Percentiles rank a stretch among this genome's conserved stretches.
Conservation (phyloP, 2,888 invertebrate genomes). For the Trichopria drosophilae region DNA sequence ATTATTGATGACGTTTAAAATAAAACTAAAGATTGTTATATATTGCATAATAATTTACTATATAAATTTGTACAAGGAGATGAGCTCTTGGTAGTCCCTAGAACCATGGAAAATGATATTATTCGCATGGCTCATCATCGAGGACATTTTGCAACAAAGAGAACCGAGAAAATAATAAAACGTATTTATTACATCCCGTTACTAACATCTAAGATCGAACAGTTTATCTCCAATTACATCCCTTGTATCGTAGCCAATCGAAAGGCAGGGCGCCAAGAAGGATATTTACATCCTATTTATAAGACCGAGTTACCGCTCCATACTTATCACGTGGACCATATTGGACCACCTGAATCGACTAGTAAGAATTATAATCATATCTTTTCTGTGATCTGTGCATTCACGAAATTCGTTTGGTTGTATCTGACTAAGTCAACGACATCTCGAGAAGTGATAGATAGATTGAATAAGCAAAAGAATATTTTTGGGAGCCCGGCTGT, state of each 20-base stretch:
- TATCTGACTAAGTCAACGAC: too few species aligned
- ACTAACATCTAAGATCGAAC: slow-evolving; percentile 2
- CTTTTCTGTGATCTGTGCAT: too few species aligned
- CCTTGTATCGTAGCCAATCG: not conserved
- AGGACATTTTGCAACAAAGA: slow-evolving; percentile 12
- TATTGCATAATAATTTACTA: too few species aligned
- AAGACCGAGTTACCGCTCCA: slow-evolving; percentile 1
- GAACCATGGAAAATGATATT: slow-evolving; percentile 8
- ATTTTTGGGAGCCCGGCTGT: slow-evolving; percentile 2
- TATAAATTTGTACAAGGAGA: too few species aligned
- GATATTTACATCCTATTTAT: slow-evolving; percentile 1
- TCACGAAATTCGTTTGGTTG: too few species aligned
- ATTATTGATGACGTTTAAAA: not conserved
- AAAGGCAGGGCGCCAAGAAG: slow-evolving; percentile 7
- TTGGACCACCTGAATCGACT: slow-evolving; percentile 8
- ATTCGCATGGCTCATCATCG: slow-evolving; percentile 12
- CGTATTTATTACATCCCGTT: slow-evolving; percentile 12
- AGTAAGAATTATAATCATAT: too few species aligned
- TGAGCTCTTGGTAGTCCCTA: too few species aligned
- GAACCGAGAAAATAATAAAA: not conserved
- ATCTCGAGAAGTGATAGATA: too few species aligned
- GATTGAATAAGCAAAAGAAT: too few species aligned
- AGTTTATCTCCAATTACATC: slow-evolving; percentile 9
- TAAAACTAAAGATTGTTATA: too few species aligned
- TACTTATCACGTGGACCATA: slow-evolving; percentile 13